These are phyloP conservation scores for Philereme vetulata DNA, from an alignment of 2,888 invertebrate genomes.

Conservation along the genomic window DNA sequence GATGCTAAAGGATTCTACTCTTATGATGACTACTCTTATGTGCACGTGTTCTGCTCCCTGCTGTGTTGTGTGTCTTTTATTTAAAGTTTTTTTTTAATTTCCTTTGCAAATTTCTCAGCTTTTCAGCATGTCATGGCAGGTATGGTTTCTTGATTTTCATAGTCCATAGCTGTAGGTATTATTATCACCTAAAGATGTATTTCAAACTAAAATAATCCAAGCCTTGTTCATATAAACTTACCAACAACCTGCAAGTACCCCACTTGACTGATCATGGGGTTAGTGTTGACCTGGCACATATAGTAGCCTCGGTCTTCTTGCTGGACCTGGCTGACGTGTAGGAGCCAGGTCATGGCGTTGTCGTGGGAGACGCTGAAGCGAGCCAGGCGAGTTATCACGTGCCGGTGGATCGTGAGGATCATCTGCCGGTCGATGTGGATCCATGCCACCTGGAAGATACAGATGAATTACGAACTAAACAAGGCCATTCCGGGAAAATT, in stretches of 20 bases:
- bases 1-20: too few relatives aligned
- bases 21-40: too few relatives aligned
- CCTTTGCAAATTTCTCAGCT: too few relatives aligned
- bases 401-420: conserved; percentile 95
- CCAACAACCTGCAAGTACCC: conserved; percentile 97
- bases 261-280: conserved; percentile 97
- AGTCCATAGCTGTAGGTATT: too few relatives aligned
- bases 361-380: conserved; percentile 95
- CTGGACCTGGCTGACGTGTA: conserved; percentile 95
- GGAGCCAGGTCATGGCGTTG: conserved; percentile 95
- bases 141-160: too few relatives aligned
- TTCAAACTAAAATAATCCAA: too few relatives aligned
- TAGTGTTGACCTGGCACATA: conserved; percentile 95
- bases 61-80: too few relatives aligned
- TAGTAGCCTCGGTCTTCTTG: conserved; percentile 96
- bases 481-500: background rate
- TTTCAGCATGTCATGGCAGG: too few relatives aligned
- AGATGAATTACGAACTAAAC: background rate
- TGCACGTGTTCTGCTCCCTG: too few relatives aligned
- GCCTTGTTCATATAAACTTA: conserved; percentile 72
- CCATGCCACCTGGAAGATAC: conserved; percentile 91
- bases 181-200: too few relatives aligned
- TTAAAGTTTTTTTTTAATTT: too few relatives aligned
- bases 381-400: conserved; percentile 95
- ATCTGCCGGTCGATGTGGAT: conserved; percentile 97